phyloP scores from a whole-genome alignment of 2,888 invertebrate genomes.

The Oscheius onirici region DNA sequence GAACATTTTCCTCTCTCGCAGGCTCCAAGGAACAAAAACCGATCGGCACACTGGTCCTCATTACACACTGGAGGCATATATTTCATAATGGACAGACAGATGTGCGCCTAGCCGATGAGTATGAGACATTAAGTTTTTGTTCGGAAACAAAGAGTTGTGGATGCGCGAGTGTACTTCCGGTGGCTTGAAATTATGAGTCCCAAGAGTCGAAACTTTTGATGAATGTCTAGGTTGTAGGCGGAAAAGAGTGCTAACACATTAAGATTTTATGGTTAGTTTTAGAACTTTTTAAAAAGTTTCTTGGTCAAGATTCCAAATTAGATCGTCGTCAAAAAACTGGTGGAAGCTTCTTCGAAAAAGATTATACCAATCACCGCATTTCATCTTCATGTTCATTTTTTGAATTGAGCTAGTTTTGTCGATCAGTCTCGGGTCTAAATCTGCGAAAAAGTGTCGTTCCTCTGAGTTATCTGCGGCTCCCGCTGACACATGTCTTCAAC shows the following conservation, averaged over 20 bases:
- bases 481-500: not conserved
- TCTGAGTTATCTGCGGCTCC: slow-evolving; percentile 19
- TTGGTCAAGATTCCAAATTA: too few relatives aligned
- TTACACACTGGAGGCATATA: slow-evolving; percentile 32
- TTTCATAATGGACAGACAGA: slow-evolving; percentile 31
- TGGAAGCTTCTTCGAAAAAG: too few relatives aligned
- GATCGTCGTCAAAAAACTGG: too few relatives aligned
- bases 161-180: not conserved
- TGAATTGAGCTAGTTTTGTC: not conserved
- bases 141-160: too few relatives aligned
- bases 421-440: slow-evolving; percentile 4
- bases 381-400: not conserved
- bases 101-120: slow-evolving; percentile 30
- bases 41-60: slow-evolving; percentile 28
- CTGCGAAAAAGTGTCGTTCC: slow-evolving; percentile 17
- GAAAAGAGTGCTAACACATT: not conserved
- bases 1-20: slow-evolving; percentile 8
- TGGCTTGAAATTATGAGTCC: not conserved
- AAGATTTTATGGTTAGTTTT: too few relatives aligned
- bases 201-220: not conserved
- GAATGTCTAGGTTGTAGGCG: not conserved
- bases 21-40: slow-evolving; percentile 18
- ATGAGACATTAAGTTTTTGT: slow-evolving; percentile 19
- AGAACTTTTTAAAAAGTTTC: too few relatives aligned
- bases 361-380: too few relatives aligned